Evolutionary conservation across 2,888 invertebrate species (phyloP), one percentile per base, ranked within the genome.

Genomic region (Zygogramma bicolorata): DNA sequence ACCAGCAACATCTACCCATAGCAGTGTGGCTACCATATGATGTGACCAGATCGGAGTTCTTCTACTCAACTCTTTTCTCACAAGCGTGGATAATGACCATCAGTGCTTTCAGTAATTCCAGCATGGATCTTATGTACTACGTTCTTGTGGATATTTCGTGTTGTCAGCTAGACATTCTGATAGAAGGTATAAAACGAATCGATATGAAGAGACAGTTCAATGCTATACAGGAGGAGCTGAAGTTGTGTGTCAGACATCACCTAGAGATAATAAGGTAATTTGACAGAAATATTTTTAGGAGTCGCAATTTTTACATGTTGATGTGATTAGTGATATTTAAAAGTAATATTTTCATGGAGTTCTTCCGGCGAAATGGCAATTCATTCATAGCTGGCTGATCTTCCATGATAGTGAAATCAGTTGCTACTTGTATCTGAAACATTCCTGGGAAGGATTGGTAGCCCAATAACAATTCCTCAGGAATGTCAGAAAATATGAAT

Each of bases 141-240:
- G 13, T 58, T 8, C 18, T 66, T 4, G 58, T 34, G 2, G 66
- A 66, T 40, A 18, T 59, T n/a, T 38, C 66, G 27, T 66, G 66
- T 59, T 58, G 58, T n/a, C 66, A 66, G n/a, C 8, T 66, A 10
- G 66, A 66, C 27, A 66, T 66, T 40, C 25, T 66, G 1, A 58
- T 29, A 5, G 58, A 66, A 22, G 59, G 59, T 40, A 15, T 66
- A 0, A 58, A 10, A 18, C 8, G 20, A 29, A 38, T 66, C 13
- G 49, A 66, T 58, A n/a, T 42, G 6, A 42, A 13, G 7, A 0
- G 42, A 29, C 3, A 22, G 10, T 8, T 65, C 0, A 29, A 46
- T 15, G 58, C 27, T 8, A 22, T 20, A 27, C 34, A 66, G 1
- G 13, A 22, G 6, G 15, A 58, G 20, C 22, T 58, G 0, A 66